Conservation (phyloP, 2,888 invertebrate species). For the Timandra comae region DNA sequence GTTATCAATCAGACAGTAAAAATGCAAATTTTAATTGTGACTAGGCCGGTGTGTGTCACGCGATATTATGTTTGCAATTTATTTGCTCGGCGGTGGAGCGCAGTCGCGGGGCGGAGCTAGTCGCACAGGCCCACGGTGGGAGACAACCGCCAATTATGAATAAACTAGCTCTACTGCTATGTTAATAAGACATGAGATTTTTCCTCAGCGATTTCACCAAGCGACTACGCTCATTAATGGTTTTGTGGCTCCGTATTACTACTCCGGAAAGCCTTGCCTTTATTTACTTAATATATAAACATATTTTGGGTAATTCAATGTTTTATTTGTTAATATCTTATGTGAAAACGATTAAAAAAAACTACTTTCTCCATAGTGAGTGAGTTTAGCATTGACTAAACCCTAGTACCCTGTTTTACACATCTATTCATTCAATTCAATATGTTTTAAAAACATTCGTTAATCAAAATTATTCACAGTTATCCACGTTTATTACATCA, state of each 20-base stretch:
- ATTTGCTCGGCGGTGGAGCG: constrained; percentile 44
- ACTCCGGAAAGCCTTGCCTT: constrained; percentile 51
- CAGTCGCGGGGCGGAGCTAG: constrained; percentile 40
- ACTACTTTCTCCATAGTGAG: too few species aligned
- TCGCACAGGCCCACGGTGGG: constrained; percentile 47
- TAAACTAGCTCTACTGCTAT: constrained; percentile 72
- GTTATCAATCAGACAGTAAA: constrained; percentile 66
- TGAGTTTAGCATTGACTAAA: too few species aligned
- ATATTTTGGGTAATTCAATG: too few species aligned
- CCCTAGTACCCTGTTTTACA: too few species aligned
- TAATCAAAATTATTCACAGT: too few species aligned
- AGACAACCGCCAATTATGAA: constrained; percentile 68
- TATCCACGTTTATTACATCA: too few species aligned
- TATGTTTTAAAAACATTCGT: too few species aligned
- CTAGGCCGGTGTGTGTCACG: constrained; percentile 46
- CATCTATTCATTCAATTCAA: too few species aligned
- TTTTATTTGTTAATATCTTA: too few species aligned
- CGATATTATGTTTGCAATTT: constrained; percentile 61
- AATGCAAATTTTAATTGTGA: constrained; percentile 73
- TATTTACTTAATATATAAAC: too few species aligned
- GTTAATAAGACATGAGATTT: constrained; percentile 69
- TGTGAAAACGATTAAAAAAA: too few species aligned
- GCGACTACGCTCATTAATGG: constrained; percentile 62
- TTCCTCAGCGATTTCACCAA: constrained; percentile 69
- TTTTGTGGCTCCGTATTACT: constrained; percentile 60